Evolutionary conservation across 2,888 invertebrate genomes (phyloP).

Genomic region (Mesodorylaimus sp.): DNA sequence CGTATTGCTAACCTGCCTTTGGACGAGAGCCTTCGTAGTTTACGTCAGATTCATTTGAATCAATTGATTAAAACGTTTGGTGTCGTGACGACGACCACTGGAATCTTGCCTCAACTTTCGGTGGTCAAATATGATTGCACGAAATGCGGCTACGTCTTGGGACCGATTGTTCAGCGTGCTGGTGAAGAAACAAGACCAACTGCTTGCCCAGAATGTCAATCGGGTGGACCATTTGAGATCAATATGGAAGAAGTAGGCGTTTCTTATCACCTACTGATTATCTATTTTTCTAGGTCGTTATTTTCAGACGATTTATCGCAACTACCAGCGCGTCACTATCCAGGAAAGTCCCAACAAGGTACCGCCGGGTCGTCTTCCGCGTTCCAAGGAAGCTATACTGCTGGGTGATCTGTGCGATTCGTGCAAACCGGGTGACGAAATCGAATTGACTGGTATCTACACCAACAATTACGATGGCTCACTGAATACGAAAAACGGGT

Average conservation of each 20-base stretch:
- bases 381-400: constrained; percentile 88
- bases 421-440: constrained; percentile 95
- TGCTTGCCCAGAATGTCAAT: constrained; percentile 93
- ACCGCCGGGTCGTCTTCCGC: constrained; percentile 85
- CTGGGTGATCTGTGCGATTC: constrained; percentile 83
- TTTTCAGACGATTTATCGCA: constrained; percentile 81
- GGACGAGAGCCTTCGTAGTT: constrained; percentile 80
- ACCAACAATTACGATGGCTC: constrained; percentile 95
- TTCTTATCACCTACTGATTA: background rate
- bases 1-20: constrained; percentile 82
- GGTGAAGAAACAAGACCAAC: constrained; percentile 83
- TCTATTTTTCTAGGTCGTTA: background rate
- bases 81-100: constrained; percentile 86
- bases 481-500: constrained; percentile 71
- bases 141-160: constrained; percentile 79
- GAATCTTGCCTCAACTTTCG: constrained; percentile 80
- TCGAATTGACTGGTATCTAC: constrained; percentile 62
- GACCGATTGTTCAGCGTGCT: constrained; percentile 86
- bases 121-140: constrained; percentile 92
- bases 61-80: constrained; percentile 80
- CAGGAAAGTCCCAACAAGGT: constrained; percentile 96
- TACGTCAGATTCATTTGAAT: constrained; percentile 57
- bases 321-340: constrained; percentile 89
- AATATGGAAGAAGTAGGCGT: constrained; percentile 62
- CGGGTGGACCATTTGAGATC: constrained; percentile 79